phyloP scores from a whole-genome alignment of 2,113 vertebrate genomes.

The Hippocampus mohnikei region DNA sequence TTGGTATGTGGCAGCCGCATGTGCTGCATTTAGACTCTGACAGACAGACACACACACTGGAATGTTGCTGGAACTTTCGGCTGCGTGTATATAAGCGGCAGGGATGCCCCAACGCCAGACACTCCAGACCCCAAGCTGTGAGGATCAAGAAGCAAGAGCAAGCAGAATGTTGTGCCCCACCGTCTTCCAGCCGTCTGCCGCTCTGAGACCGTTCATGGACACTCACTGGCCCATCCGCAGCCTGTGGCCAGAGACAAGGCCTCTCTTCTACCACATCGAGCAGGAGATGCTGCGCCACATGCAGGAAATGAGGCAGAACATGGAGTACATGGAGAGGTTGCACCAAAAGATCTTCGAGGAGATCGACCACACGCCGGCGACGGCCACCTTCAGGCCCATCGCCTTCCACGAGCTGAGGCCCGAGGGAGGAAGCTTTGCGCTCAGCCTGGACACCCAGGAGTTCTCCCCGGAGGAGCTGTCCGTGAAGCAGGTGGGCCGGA shows the following conservation, averaged over 20 bases:
- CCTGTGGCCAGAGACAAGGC: conserved; percentile 73
- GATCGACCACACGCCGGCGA: conserved; percentile 55
- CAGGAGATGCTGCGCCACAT: conserved; percentile 72
- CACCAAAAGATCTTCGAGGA: conserved; percentile 73
- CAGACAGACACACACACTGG: conserved; percentile 28
- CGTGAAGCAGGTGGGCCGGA: conserved; percentile 73
- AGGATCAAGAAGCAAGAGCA: neutral
- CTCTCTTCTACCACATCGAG: conserved; percentile 69
- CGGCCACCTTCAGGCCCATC: conserved; percentile 53
- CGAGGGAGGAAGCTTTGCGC: conserved; percentile 47
- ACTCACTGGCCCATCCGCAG: conserved; percentile 72
- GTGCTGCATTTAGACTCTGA: conserved; percentile 60
- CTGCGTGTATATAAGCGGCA: conserved; percentile 46
- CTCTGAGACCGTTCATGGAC: conserved; percentile 61
- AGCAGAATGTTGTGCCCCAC: conserved; percentile 70
- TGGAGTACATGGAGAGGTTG: conserved; percentile 71
- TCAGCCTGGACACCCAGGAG: conserved; percentile 71
- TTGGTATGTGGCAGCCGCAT: conserved; percentile 60
- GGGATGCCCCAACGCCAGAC: conserved; percentile 6
- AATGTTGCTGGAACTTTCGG: conserved; percentile 67
- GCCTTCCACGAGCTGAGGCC: conserved; percentile 53
- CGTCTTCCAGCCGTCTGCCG: conserved; percentile 47
- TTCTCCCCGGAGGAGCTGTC: conserved; percentile 70
- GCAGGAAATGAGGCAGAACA: conserved; percentile 69
- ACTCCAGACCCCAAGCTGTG: conserved; percentile 7